phyloP scores from a whole-genome alignment of 2,113 vertebrate genomes.

The Pandion haliaetus region DNA sequence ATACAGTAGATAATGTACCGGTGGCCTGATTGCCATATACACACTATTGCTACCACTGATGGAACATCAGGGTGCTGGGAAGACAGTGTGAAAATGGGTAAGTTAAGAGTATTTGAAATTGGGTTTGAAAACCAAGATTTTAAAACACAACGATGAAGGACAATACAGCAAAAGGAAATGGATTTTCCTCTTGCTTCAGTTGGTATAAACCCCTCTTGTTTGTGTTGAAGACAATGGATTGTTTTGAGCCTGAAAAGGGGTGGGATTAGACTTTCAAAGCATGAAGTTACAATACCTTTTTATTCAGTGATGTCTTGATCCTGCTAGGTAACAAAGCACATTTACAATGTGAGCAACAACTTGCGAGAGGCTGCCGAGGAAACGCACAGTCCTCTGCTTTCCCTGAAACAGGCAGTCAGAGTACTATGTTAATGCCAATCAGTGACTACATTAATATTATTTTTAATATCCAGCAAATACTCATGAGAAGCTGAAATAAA shows the following conservation, averaged over 20 bases:
- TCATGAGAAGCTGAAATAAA: constrained; percentile 46
- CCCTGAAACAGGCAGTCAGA: background rate
- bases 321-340: background rate
- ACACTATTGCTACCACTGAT: background rate
- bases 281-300: background rate
- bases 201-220: background rate
- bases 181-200: background rate
- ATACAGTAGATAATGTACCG: background rate
- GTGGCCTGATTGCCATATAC: background rate
- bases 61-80: background rate
- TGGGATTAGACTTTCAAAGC: constrained; percentile 14
- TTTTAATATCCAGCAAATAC: constrained; percentile 55
- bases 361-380: background rate
- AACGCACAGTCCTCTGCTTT: background rate
- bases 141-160: background rate
- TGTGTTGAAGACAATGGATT: background rate
- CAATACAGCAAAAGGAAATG: background rate
- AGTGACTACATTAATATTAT: constrained; percentile 43
- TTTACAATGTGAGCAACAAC: background rate
- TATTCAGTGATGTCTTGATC: background rate
- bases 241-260: background rate
- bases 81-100: background rate
- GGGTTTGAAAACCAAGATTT: background rate
- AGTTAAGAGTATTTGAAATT: background rate
- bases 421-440: background rate